These are phyloP conservation scores for Nasua narica DNA, from an alignment of 2,797 vertebrate species.

Conservation along the genomic window DNA sequence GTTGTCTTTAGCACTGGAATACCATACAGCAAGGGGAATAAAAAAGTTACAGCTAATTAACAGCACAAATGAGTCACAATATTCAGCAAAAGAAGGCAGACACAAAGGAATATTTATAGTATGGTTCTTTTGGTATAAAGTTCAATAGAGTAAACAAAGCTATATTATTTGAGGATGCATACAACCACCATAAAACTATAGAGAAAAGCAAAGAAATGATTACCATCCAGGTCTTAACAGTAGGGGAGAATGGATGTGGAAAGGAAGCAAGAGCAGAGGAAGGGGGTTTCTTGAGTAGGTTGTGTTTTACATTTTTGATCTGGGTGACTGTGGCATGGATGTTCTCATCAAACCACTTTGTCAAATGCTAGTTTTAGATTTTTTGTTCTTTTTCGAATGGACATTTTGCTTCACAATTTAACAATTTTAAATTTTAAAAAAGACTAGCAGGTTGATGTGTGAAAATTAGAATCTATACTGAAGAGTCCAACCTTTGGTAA, in stretches of 20 bases:
- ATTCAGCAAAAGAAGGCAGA: not conserved
- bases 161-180: not conserved
- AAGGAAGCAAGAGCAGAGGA: not conserved
- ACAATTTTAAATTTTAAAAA: not conserved
- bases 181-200: not conserved
- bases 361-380: not conserved
- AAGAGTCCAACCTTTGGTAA: not conserved
- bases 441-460: not conserved
- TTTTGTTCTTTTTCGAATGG: not conserved
- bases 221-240: not conserved
- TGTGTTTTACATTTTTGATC: not conserved
- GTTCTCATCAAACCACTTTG: not conserved
- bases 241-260: not conserved
- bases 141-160: not conserved
- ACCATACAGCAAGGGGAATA: not conserved
- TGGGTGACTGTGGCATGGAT: not conserved
- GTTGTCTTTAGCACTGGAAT: not conserved
- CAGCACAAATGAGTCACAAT: not conserved
- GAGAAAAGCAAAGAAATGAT: not conserved
- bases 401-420: not conserved
- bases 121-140: not conserved
- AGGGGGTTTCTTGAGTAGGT: not conserved
- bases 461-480: not conserved
- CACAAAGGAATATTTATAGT: not conserved
- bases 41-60: not conserved